Percentiles rank a stretch among this genome's conserved stretches.
Evolutionary conservation across 2,888 invertebrate genomes (phyloP).

Genomic region (Drosophila mettleri): DNA sequence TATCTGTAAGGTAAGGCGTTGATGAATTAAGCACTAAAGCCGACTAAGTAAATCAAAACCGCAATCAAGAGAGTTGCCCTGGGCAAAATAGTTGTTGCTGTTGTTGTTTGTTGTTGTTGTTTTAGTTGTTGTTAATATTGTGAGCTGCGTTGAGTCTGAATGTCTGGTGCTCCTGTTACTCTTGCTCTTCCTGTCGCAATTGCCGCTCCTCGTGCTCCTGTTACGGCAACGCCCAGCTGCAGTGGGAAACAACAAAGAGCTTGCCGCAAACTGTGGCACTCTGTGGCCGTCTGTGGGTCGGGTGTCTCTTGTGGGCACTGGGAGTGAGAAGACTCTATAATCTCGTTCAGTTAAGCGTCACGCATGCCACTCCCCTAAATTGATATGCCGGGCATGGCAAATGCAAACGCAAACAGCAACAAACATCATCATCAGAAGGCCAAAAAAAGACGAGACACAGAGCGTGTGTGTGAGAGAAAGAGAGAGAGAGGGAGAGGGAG

Average conservation of each 20-base stretch:
- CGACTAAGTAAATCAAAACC: conserved; percentile 51
- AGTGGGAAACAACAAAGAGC: conserved; percentile 47
- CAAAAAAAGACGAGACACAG: conserved; percentile 3
- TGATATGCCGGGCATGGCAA: conserved; percentile 74
- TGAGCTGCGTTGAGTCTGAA: not conserved
- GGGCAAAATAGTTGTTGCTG: not conserved
- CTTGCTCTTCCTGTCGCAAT: conserved; percentile 28
- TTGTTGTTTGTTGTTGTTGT: conserved; percentile 3
- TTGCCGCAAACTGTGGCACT: conserved; percentile 44
- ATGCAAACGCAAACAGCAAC: conserved; percentile 68
- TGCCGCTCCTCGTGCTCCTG: conserved; percentile 51
- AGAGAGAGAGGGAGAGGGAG: not conserved
- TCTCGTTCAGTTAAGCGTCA: conserved; percentile 76
- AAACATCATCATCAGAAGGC: conserved; percentile 64
- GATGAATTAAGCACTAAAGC: conserved; percentile 41
- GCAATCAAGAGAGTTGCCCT: conserved; percentile 44
- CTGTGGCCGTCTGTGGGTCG: conserved; percentile 3
- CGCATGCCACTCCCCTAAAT: conserved; percentile 79
- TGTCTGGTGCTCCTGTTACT: conserved; percentile 32
- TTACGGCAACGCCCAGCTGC: conserved; percentile 71
- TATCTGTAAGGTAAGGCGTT: conserved; percentile 28
- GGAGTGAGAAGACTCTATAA: conserved; percentile 67
- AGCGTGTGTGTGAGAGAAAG: not conserved
- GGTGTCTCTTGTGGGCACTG: conserved; percentile 25
- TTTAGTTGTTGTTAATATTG: not conserved